Conservation (phyloP, 2,888 invertebrate genomes). For the Drosophila limbata region DNA sequence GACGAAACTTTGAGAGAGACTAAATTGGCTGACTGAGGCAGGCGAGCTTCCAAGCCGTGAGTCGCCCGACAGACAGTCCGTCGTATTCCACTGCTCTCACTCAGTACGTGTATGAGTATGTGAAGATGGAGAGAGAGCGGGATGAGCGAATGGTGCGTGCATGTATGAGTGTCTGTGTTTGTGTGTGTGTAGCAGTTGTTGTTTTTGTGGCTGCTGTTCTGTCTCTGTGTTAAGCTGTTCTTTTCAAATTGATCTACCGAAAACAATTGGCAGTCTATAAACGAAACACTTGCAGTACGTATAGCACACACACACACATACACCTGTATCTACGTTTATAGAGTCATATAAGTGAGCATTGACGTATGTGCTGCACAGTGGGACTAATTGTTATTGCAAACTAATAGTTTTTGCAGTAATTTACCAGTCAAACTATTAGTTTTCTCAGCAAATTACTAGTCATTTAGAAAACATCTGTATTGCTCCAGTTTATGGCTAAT, state of each 20-base stretch:
- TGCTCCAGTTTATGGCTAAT: conserved; percentile 34
- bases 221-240: conserved; percentile 55
- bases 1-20: conserved; percentile 75
- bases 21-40: conserved; percentile 44
- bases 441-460: background rate
- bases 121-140: background rate
- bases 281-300: conserved; percentile 54
- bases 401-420: conserved; percentile 5
- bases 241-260: conserved; percentile 66
- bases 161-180: conserved; percentile 14
- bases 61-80: conserved; percentile 19
- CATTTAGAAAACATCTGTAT: conserved; percentile 26
- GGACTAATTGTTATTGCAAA: conserved; percentile 37
- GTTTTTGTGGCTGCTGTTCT: conserved; percentile 30
- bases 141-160: conserved; percentile 16
- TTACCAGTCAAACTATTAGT: background rate
- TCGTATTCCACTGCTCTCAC: conserved; percentile 25
- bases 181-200: conserved; percentile 30
- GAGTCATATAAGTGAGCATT: conserved; percentile 35
- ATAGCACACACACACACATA: conserved; percentile 19
- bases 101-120: conserved; percentile 1
- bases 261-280: conserved; percentile 61
- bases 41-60: conserved; percentile 51
- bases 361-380: conserved; percentile 58
- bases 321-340: conserved; percentile 38